Evolutionary conservation across 2,113 vertebrate species (phyloP).

Genomic region (Oncorhynchus nerka): DNA sequence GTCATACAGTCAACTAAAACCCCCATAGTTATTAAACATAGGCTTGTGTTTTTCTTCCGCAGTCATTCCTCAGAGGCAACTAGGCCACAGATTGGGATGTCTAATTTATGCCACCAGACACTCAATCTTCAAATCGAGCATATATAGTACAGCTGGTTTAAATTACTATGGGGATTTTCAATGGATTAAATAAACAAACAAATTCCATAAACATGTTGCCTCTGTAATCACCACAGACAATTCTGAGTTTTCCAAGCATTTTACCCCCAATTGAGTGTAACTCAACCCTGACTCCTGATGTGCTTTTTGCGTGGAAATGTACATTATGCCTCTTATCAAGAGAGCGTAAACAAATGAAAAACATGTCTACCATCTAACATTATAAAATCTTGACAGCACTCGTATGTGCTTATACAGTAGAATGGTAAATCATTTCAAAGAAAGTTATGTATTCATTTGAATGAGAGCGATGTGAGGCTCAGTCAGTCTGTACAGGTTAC

Average conservation of each 20-base stretch:
- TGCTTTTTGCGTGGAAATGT: no score
- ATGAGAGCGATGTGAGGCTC: conserved; percentile 58
- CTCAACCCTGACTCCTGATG: no score
- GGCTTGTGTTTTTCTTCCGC: conserved; percentile 53
- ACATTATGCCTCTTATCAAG: no score
- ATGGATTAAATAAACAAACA: conserved; percentile 29
- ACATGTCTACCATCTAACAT: no score
- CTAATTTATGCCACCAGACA: conserved; percentile 35
- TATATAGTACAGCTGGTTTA: conserved; percentile 51
- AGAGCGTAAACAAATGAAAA: no score
- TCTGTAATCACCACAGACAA: neutral
- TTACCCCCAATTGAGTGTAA: no score
- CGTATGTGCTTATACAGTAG: conserved; percentile 16
- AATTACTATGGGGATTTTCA: conserved; percentile 9
- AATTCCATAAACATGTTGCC: neutral
- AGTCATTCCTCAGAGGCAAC: conserved; percentile 60
- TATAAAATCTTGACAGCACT: no score
- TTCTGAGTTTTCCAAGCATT: conserved; percentile 15
- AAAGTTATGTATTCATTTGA: conserved; percentile 41
- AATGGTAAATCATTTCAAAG: conserved; percentile 48
- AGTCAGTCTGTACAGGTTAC: conserved; percentile 66
- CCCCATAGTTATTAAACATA: conserved; percentile 51
- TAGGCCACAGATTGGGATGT: conserved; percentile 53
- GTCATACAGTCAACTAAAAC: conserved; percentile 23
- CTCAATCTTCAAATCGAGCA: conserved; percentile 11